Percentiles rank a stretch among this genome's conserved stretches.
Conservation (phyloP, 2,888 invertebrate genomes). For the Melitaea athalia region DNA sequence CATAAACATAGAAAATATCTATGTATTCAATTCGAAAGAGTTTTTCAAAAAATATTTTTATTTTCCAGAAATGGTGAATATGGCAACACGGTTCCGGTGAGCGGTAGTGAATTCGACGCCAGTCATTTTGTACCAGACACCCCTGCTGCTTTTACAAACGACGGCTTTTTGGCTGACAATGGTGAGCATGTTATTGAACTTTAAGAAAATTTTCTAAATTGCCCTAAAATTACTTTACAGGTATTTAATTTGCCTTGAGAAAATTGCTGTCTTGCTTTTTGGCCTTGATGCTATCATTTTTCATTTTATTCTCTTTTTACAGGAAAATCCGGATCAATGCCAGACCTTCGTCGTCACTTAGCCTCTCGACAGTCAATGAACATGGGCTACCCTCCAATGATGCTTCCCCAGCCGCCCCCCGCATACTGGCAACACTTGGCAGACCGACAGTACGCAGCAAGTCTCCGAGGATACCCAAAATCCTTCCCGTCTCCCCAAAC, state of each 20-base stretch:
- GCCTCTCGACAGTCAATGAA: slow-evolving; percentile 68
- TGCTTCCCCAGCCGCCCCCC: slow-evolving; percentile 68
- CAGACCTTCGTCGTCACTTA: slow-evolving; percentile 73
- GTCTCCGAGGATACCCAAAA: slow-evolving; percentile 69
- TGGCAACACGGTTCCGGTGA: slow-evolving; percentile 58
- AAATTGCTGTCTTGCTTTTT: neutral
- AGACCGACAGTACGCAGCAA: slow-evolving; percentile 72
- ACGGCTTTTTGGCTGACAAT: slow-evolving; percentile 72
- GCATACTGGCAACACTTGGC: slow-evolving; percentile 76
- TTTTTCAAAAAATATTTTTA: too few relatives aligned
- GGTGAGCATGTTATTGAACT: slow-evolving; percentile 48
- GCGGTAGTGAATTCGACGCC: slow-evolving; percentile 79
- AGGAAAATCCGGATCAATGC: slow-evolving; percentile 80
- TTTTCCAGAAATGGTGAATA: slow-evolving; percentile 62
- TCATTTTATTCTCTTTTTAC: slow-evolving; percentile 38
- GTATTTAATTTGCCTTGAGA: neutral
- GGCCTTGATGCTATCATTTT: neutral
- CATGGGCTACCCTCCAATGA: slow-evolving; percentile 65
- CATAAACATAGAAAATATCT: too few relatives aligned
- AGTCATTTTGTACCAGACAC: slow-evolving; percentile 77
- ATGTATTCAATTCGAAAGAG: neutral
- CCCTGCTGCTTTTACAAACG: slow-evolving; percentile 73
- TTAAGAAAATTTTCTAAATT: neutral
- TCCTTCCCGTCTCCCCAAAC: slow-evolving; percentile 60
- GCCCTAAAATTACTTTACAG: neutral